A percentile compares a stretch with the other conserved stretches of the same genome.
Conservation (phyloP, 1,140 invertebrate genomes). For the Euwallacea fornicatus region DNA sequence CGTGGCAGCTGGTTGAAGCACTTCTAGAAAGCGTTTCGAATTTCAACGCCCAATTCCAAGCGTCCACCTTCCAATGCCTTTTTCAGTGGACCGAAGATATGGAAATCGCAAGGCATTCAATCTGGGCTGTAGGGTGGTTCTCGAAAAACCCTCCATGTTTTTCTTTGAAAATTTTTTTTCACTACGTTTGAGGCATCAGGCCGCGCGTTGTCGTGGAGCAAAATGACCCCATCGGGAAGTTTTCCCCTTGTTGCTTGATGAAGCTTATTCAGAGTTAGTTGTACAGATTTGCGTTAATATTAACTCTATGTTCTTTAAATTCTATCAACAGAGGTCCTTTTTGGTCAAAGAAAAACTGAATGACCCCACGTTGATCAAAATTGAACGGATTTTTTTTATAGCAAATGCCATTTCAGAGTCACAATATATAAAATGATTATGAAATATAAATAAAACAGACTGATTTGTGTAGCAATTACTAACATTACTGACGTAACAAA, state of each 20-base stretch:
- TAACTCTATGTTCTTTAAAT: neutral
- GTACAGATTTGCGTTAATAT: constrained; percentile 4
- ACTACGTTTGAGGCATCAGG: neutral
- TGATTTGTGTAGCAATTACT: constrained; percentile 1
- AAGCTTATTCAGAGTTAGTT: constrained; percentile 4
- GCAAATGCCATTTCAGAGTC: too few species aligned
- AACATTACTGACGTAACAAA: neutral
- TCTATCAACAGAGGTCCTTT: neutral
- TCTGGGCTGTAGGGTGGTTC: constrained; percentile 45
- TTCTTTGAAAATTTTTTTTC: neutral
- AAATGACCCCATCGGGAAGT: neutral
- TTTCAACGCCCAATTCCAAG: neutral
- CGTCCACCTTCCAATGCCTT: constrained; percentile 14
- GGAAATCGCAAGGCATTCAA: constrained; percentile 42
- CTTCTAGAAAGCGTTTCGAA: neutral
- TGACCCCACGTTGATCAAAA: too few species aligned
- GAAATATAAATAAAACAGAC: neutral
- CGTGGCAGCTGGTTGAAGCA: neutral
- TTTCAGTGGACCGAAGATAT: constrained; percentile 38
- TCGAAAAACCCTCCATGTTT: constrained; percentile 39
- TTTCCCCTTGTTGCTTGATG: neutral
- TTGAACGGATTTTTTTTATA: too few species aligned
- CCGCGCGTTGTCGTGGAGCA: constrained; percentile 7
- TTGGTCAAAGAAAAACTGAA: neutral
- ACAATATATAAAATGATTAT: too few species aligned